Evolutionary conservation across 2,113 vertebrate species (phyloP).

Genomic region (Aphyosemion australe): DNA sequence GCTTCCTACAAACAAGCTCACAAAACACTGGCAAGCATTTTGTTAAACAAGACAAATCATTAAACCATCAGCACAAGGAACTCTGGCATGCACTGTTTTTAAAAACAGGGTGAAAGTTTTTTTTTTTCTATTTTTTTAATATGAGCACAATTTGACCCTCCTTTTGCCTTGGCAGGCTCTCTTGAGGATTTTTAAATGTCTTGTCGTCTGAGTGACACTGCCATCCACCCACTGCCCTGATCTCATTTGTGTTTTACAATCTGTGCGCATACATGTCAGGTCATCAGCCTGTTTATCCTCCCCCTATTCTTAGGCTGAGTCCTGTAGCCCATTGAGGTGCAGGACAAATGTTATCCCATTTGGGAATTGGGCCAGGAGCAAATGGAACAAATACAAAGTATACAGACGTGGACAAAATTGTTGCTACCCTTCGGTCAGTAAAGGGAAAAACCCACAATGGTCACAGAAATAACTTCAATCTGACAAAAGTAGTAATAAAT

Average conservation of each 20-base stretch:
- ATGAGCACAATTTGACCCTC: conserved; percentile 1
- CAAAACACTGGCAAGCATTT: conserved; percentile 3
- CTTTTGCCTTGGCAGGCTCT: conserved; percentile 24
- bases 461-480: too few species aligned
- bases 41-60: conserved; percentile 29
- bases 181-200: conserved; percentile 20
- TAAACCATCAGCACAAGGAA: conserved; percentile 11
- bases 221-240: conserved; percentile 39
- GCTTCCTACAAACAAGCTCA: conserved; percentile 31
- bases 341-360: conserved; percentile 58
- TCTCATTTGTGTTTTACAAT: conserved; percentile 54
- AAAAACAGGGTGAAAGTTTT: background rate
- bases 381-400: conserved; percentile 45
- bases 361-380: conserved; percentile 53
- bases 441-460: too few species aligned
- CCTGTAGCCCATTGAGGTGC: conserved; percentile 32
- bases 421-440: too few species aligned
- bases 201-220: conserved; percentile 22
- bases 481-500: too few species aligned
- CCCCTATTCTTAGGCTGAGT: conserved; percentile 59
- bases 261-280: conserved; percentile 47
- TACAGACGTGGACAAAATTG: too few species aligned
- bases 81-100: conserved; percentile 3
- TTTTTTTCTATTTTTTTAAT: background rate
- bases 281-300: conserved; percentile 55